These are phyloP conservation scores for Crepidodera aurea DNA, from an alignment of 2,888 invertebrate genomes.

Conservation along the genomic window DNA sequence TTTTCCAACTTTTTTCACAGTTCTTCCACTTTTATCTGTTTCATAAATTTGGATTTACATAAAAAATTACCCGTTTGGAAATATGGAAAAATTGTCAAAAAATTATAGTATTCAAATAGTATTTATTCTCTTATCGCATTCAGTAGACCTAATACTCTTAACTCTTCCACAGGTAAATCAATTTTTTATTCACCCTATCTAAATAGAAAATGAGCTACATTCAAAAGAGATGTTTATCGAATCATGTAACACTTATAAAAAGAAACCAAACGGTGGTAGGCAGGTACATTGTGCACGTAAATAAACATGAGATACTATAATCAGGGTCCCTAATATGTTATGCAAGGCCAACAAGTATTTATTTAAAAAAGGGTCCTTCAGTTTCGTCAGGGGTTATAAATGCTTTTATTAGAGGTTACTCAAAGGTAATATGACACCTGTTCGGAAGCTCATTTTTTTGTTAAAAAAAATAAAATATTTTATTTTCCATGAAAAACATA, in stretches of 20 bases:
- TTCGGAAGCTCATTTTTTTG: too few relatives aligned
- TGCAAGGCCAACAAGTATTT: conserved; percentile 27
- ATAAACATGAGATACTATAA: conserved; percentile 9
- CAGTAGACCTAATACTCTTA: not conserved
- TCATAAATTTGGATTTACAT: too few relatives aligned
- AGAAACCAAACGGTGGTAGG: not conserved
- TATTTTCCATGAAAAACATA: too few relatives aligned
- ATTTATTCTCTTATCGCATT: too few relatives aligned
- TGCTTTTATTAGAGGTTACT: not conserved
- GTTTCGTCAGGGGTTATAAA: conserved; percentile 2
- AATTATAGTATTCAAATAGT: too few relatives aligned
- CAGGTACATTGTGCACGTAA: not conserved
- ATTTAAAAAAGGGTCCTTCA: conserved; percentile 24
- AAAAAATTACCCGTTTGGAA: too few relatives aligned
- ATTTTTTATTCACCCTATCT: conserved; percentile 1
- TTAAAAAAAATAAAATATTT: too few relatives aligned
- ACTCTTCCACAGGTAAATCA: not conserved
- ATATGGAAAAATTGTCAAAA: too few relatives aligned
- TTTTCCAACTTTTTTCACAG: too few relatives aligned
- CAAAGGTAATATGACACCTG: too few relatives aligned
- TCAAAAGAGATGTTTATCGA: not conserved
- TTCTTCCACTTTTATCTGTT: too few relatives aligned
- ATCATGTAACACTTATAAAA: not conserved
- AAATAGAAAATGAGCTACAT: not conserved
- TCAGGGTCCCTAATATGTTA: conserved; percentile 27